Base-by-base conservation (phyloP, 2,113 vertebrate species). In the Toxostoma redivivum region DNA sequence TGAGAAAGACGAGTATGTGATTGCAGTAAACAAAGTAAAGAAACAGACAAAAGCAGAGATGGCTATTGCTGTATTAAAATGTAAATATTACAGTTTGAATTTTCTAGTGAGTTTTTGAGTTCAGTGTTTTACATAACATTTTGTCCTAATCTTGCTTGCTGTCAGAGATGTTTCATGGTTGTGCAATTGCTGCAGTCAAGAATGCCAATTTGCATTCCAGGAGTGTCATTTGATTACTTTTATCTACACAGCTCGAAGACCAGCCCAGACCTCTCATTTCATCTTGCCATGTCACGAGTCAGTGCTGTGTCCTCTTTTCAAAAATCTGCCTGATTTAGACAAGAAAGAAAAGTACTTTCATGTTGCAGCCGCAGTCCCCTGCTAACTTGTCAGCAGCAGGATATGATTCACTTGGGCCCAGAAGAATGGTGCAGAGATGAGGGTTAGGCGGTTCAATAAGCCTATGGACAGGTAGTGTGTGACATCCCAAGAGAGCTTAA, bases 141-240 rank as follows among this genome's bases (percentile, higher is more conserved):
- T 98, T 98, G 98, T 98, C 98, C 98, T 98, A 98, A 98, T 98
- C 98, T 98, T 98, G 97, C 97, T 97, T 97, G 97, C 98, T 98
- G 98, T 98, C 98, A 97, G 98, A 97, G 98, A 98, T 98, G 98
- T 99, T 99, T 98, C 98, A 98, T 98, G 98, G 98, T 98, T 98
- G 98, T 98, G 98, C 97, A 98, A 98, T 97, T 98, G 97, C 98
- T 97, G 96, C 97, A 98, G 98, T 98, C 97, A 98, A 98, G 98
- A 99, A 98, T 98, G 98, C 97, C 98, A 99, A 98, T 99, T 99
- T 99, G 99, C 98, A 99, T 99, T 99, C 98, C 99, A 98, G 97
- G 96, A 98, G 98, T 99, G 98, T 99, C 98, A 99, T 99, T 99
- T 99, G 98, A 99, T 99, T 98, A 98, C 98, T 98, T 99, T 99